A percentile compares a stretch with the other conserved stretches of the same genome.
Evolutionary conservation across 1,140 invertebrate genomes (phyloP).

Genomic region (Camponotus vicinus): DNA sequence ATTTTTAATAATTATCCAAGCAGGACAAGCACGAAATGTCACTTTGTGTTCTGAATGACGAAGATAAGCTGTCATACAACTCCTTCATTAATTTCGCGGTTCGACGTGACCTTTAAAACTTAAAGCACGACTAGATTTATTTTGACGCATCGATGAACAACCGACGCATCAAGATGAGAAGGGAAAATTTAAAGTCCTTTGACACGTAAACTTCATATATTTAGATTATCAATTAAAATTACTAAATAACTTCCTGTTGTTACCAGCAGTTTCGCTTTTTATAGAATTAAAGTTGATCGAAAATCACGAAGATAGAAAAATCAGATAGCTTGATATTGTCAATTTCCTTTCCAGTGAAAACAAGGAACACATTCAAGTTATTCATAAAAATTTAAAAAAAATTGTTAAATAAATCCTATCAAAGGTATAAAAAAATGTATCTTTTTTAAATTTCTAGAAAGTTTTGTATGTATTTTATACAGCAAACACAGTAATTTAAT

Average conservation of each 20-base stretch:
- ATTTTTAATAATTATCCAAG: slow-evolving; percentile 9
- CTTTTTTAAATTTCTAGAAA: not conserved
- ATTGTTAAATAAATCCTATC: not conserved
- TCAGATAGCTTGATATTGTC: not conserved
- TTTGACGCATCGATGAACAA: slow-evolving; percentile 5
- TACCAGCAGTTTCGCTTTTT: not conserved
- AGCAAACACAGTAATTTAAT: slow-evolving; percentile 11
- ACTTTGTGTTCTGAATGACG: not conserved
- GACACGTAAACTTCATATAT: slow-evolving; percentile 10
- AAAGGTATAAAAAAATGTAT: not conserved
- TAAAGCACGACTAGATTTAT: slow-evolving; percentile 25
- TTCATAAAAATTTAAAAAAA: not conserved
- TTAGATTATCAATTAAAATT: slow-evolving; percentile 47
- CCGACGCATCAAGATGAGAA: slow-evolving; percentile 21
- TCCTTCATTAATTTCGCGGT: slow-evolving; percentile 16
- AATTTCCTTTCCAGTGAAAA: not conserved
- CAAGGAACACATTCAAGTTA: not conserved
- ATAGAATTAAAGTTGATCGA: not conserved
- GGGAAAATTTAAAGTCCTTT: slow-evolving; percentile 36
- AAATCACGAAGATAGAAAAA: not conserved
- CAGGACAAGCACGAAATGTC: not conserved
- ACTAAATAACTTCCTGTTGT: slow-evolving; percentile 22
- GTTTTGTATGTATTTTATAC: not conserved
- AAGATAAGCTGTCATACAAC: not conserved
- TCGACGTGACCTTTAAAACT: slow-evolving; percentile 30